A percentile compares a stretch with the other conserved stretches of the same genome.
Conservation (phyloP, 2,797 vertebrate species). For the Amniataba percoides region DNA sequence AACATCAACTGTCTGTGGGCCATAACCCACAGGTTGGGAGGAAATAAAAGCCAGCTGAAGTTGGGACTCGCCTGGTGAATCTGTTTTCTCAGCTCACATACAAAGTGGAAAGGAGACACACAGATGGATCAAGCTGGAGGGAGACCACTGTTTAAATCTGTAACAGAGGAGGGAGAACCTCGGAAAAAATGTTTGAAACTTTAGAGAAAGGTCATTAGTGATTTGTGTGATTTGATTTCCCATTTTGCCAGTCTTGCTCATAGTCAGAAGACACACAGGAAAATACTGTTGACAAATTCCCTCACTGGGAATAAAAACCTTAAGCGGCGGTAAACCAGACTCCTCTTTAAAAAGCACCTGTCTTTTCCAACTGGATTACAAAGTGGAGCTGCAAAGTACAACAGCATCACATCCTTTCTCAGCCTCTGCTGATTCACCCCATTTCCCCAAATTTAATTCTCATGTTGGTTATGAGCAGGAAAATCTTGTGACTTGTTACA, state of each 20-base stretch:
- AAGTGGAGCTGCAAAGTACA: conserved; percentile 12
- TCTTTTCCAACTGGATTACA: conserved; percentile 19
- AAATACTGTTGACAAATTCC: conserved; percentile 25
- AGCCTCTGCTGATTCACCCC: conserved; percentile 12
- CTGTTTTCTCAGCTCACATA: conserved; percentile 72
- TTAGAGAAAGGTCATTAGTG: conserved; percentile 37
- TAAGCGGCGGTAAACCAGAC: conserved; percentile 6
- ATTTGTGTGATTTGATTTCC: conserved; percentile 37
- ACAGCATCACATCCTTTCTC: conserved; percentile 1
- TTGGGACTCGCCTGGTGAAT: conserved; percentile 68
- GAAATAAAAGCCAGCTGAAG: conserved; percentile 81
- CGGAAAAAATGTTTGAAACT: conserved; percentile 32
- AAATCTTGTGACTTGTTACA: conserved; percentile 22
- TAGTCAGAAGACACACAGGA: conserved; percentile 1
- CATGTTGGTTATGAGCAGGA: conserved; percentile 14
- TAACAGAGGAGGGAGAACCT: conserved; percentile 29
- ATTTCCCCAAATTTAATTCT: conserved; percentile 20
- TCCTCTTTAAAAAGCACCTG: conserved; percentile 16
- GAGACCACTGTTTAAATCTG: conserved; percentile 50
- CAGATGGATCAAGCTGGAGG: conserved; percentile 56
- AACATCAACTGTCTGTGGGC: conserved; percentile 76
- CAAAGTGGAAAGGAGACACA: conserved; percentile 65
- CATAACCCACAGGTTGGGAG: conserved; percentile 74
- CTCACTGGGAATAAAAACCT: conserved; percentile 16
- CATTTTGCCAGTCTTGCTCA: conserved; percentile 26